Conservation (phyloP, 2,797 vertebrate species). For the Crotalus adamanteus region DNA sequence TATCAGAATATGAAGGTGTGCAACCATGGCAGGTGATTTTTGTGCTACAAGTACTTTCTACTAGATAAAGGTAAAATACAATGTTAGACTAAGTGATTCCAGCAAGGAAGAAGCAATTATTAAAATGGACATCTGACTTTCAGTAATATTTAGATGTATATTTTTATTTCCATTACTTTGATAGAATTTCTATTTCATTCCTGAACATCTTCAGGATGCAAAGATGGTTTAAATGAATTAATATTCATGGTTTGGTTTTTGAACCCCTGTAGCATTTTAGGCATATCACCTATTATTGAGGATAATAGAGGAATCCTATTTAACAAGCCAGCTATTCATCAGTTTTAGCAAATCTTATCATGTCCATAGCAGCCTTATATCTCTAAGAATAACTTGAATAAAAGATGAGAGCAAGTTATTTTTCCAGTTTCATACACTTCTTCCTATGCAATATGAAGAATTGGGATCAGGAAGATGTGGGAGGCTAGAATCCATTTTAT, state of each 20-base stretch:
- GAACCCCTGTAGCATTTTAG: neutral
- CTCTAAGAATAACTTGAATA: no score
- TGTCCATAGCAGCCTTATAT: no score
- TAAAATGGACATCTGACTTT: neutral
- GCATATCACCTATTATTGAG: neutral
- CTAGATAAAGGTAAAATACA: neutral
- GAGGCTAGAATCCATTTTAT: neutral
- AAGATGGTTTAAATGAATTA: neutral
- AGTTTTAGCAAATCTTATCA: no score
- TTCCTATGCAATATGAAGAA: no score
- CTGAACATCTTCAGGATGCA: neutral
- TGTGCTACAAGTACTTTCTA: neutral
- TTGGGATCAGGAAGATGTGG: no score
- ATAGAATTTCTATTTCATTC: neutral
- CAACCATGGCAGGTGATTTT: neutral
- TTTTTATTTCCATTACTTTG: neutral
- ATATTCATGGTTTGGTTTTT: no score
- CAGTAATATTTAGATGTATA: neutral
- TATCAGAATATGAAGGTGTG: neutral
- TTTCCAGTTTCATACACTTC: no score
- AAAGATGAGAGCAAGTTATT: no score
- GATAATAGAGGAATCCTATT: no score
- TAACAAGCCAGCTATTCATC: no score
- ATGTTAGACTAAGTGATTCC: neutral
- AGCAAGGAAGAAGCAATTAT: neutral